Percentiles rank a stretch among this genome's conserved stretches.
Conservation (phyloP, 2,797 vertebrate species). For the Falco peregrinus region DNA sequence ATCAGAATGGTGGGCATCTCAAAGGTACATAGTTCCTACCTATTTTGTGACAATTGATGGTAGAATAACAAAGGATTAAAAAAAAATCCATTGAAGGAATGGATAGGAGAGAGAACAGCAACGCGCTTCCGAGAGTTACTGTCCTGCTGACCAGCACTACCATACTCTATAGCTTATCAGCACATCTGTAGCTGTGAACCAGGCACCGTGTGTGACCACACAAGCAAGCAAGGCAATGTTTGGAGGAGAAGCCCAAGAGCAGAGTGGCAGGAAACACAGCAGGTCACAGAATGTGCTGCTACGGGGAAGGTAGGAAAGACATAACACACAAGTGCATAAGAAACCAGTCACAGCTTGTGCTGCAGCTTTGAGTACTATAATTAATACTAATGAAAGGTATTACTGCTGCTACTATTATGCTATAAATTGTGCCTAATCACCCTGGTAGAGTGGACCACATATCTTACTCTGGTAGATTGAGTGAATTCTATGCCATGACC, state of each 20-base stretch:
- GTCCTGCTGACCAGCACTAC: background rate
- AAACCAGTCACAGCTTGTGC: background rate
- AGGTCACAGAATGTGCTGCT: background rate
- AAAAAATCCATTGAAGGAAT: background rate
- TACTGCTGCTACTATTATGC: background rate
- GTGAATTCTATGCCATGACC: background rate
- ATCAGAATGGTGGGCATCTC: background rate
- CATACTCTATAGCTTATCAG: background rate
- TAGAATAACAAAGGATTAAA: background rate
- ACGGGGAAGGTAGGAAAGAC: background rate
- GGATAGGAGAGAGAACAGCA: background rate
- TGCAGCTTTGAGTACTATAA: background rate
- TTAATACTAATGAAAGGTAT: background rate
- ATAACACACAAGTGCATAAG: background rate
- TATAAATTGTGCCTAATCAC: background rate
- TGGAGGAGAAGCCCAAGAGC: background rate
- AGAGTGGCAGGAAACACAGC: background rate
- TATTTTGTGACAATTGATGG: background rate
- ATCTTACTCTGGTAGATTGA: background rate
- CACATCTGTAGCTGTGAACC: background rate
- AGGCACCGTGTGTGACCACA: rapidly evolving
- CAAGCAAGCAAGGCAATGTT: background rate
- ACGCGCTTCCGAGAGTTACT: background rate
- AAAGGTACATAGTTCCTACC: background rate
- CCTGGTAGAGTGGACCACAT: background rate